Evolutionary conservation across 2,888 invertebrate genomes (phyloP).

Genomic region (Dinocampus coccinellae): DNA sequence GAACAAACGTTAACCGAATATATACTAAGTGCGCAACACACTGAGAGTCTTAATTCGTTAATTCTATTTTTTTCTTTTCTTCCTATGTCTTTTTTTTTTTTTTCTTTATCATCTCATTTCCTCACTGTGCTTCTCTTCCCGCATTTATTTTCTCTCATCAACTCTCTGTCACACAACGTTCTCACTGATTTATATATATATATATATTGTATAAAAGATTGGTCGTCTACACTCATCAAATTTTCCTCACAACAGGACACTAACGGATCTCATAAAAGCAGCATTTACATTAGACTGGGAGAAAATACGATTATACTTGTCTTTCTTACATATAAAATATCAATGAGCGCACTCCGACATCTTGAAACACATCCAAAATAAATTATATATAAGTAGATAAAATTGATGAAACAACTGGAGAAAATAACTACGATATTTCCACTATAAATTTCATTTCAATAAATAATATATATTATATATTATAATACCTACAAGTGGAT

Average conservation of each 20-base stretch:
- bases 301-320: constrained; percentile 57
- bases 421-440: background rate
- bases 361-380: background rate
- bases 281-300: constrained; percentile 56
- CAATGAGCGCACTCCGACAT: constrained; percentile 24
- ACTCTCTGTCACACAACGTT: constrained; percentile 13
- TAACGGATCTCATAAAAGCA: constrained; percentile 36
- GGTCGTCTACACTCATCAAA: constrained; percentile 48
- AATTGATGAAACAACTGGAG: too few species aligned
- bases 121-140: too few species aligned
- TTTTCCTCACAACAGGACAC: constrained; percentile 49
- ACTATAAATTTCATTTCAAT: too few species aligned
- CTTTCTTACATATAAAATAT: constrained; percentile 41
- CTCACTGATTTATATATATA: background rate
- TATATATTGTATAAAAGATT: background rate
- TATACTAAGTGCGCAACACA: constrained; percentile 14
- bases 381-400: too few species aligned
- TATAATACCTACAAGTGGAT: too few species aligned
- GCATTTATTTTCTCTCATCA: constrained; percentile 16
- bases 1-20: constrained; percentile 32
- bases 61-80: constrained; percentile 23
- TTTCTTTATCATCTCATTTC: too few species aligned
- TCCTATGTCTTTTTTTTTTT: constrained; percentile 13
- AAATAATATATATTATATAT: too few species aligned
- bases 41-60: constrained; percentile 6